Base-by-base conservation (phyloP, 2,888 invertebrate species). In the Melinopterus prodromus region DNA sequence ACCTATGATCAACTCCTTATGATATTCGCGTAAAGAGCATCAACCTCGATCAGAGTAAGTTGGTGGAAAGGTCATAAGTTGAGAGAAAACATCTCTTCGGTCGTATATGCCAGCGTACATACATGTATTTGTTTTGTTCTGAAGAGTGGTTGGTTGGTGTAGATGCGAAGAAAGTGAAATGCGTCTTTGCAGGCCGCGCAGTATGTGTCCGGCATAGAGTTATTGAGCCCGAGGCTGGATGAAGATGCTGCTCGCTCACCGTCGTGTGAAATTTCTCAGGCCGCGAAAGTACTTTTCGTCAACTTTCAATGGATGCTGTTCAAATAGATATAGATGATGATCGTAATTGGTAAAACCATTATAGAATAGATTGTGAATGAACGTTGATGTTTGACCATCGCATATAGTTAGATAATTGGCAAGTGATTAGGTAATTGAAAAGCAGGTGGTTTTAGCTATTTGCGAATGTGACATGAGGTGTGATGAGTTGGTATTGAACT, bases 101-200 rank as follows among this genome's bases (percentile, higher is more conserved):
- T 74, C 16, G 74, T 6, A 74, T 26, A 26, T 15, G 14, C n/a
- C 74, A 2, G 16, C 74, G 35, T n/a, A 36, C 5, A 4, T 71
- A n/a, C 16, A 74, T 16, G 7, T 74, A 16, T 74, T 26, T 26
- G 26, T 16, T 74, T 26, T 72, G n/a, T 26, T 74, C 7, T 26
- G 35, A n/a, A 26, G 37, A 36, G n/a, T 74, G 26, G 26, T 26
- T 26, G 26, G 26, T 26, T 26, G 26, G 74, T 14, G n/a, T 36
- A 36, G 36, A 36, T 6, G 7, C 35, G 15, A 74, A 74, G 74
- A 74, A 74, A 74, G 74, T 74, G 74, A 74, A 74, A 74, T n/a
- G 35, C n/a, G n/a, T n/a, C n/a, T 74, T 6, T 12, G 6, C 53
- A 53, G 12, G 53, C 53, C 12, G 53, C 26, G 3, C 26, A 16